Conservation (phyloP, 2,888 invertebrate species). For the Prenolepis imparis region DNA sequence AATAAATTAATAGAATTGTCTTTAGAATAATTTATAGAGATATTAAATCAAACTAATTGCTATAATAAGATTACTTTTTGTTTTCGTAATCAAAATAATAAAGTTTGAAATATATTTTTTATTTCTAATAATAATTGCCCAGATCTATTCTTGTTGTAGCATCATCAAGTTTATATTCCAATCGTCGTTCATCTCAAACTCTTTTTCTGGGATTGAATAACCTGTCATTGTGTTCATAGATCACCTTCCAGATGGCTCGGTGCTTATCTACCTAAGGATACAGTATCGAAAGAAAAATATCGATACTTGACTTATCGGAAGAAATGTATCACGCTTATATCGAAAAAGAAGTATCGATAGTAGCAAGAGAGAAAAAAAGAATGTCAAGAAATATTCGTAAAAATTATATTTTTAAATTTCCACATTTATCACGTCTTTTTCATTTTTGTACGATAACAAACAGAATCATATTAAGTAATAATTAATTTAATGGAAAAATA, state of each 20-base stretch:
- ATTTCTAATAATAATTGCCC: slow-evolving; percentile 47
- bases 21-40: background rate
- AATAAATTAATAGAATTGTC: background rate
- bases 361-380: background rate
- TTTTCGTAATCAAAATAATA: background rate
- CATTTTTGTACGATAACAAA: background rate
- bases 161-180: slow-evolving; percentile 37
- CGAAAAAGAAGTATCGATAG: slow-evolving; percentile 48
- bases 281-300: slow-evolving; percentile 46
- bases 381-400: slow-evolving; percentile 1
- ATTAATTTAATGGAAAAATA: background rate
- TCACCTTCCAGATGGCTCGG: slow-evolving; percentile 52
- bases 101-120: background rate
- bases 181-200: slow-evolving; percentile 37
- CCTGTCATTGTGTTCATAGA: slow-evolving; percentile 50
- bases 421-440: background rate
- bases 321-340: slow-evolving; percentile 12
- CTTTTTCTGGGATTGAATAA: slow-evolving; percentile 47
- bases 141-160: slow-evolving; percentile 52
- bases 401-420: background rate
- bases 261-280: slow-evolving; percentile 52
- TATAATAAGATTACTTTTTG: background rate
- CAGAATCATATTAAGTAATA: background rate
- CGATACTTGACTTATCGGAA: slow-evolving; percentile 47
- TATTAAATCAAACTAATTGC: background rate